Conservation (phyloP, 30 jellyfish, hydroid and myxozoan genomes). For the Catostylus mosaicus region DNA sequence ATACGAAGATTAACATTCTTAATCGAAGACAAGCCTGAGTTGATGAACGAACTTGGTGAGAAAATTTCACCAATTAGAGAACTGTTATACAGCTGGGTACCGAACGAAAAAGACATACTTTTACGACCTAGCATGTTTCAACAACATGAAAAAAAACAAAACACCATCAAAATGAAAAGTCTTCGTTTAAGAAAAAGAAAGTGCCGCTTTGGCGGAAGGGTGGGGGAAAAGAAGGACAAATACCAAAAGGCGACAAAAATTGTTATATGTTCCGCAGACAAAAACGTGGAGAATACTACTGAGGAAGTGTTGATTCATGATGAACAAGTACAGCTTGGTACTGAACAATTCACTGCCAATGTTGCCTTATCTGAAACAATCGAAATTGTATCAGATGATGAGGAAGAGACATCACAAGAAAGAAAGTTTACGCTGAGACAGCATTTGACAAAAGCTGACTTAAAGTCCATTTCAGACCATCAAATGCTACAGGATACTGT, state of each 20-base stretch:
- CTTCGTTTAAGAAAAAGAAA: conserved; percentile 5
- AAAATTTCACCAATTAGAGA: conserved; percentile 9
- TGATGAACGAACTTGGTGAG: background rate
- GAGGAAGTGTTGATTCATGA: conserved; percentile 21
- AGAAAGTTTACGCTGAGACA: too few relatives aligned
- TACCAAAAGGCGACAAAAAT: conserved; percentile 31
- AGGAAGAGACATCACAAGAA: background rate
- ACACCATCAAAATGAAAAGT: conserved; percentile 20
- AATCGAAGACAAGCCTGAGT: conserved; percentile 9
- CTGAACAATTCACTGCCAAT: conserved; percentile 8
- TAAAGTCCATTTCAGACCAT: conserved; percentile 22
- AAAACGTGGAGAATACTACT: conserved; percentile 6
- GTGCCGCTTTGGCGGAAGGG: conserved; percentile 28
- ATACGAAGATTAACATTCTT: conserved; percentile 12
- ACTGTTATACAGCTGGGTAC: conserved; percentile 8
- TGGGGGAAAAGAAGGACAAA: conserved; percentile 14
- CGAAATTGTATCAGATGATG: conserved; percentile 2
- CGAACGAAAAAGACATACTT: conserved; percentile 10
- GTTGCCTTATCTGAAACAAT: conserved; percentile 3
- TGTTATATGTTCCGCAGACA: conserved; percentile 1
- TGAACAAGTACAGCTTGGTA: conserved; percentile 23
- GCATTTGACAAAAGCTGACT: conserved; percentile 21
- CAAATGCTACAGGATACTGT: conserved; percentile 30
- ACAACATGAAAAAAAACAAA: conserved; percentile 7
- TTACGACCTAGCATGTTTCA: conserved; percentile 5